A percentile compares a stretch with the other conserved stretches of the same genome.
These are phyloP conservation scores for Drosophila mayaguana DNA, from an alignment of 2,888 invertebrate species.

Conservation along the genomic window DNA sequence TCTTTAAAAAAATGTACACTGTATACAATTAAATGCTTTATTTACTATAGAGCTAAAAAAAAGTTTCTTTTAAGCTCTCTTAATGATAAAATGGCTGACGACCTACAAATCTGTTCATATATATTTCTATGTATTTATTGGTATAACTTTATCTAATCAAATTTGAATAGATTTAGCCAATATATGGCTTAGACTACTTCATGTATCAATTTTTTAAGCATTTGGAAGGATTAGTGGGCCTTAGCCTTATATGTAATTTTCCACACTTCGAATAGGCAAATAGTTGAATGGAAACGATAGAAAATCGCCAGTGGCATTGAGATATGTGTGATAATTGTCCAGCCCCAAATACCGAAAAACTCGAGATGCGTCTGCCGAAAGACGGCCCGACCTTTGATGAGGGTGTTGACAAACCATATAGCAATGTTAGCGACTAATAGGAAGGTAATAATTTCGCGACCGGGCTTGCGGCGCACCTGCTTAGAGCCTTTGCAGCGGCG, in stretches of 20 bases:
- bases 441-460: constrained; percentile 94
- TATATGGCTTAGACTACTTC: background rate
- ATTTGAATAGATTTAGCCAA: background rate
- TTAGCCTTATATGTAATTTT: constrained; percentile 94
- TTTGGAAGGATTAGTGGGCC: constrained; percentile 56
- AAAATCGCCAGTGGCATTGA: constrained; percentile 96
- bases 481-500: constrained; percentile 90
- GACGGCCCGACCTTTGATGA: constrained; percentile 93
- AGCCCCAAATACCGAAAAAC: constrained; percentile 95
- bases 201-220: background rate
- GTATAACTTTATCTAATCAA: background rate
- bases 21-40: constrained; percentile 25
- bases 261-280: constrained; percentile 97
- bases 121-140: background rate
- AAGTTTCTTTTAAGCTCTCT: constrained; percentile 4
- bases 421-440: constrained; percentile 92
- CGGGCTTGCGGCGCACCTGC: constrained; percentile 91
- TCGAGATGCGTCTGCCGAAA: constrained; percentile 92
- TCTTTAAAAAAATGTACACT: constrained; percentile 27
- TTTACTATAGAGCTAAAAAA: constrained; percentile 10
- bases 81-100: background rate
- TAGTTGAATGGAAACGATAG: constrained; percentile 95
- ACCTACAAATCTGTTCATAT: background rate
- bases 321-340: constrained; percentile 96
- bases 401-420: constrained; percentile 94